These are phyloP conservation scores for Henricia sp. DNA, from an alignment of 53 echinoderm and acorn worm genomes.

Conservation along the genomic window DNA sequence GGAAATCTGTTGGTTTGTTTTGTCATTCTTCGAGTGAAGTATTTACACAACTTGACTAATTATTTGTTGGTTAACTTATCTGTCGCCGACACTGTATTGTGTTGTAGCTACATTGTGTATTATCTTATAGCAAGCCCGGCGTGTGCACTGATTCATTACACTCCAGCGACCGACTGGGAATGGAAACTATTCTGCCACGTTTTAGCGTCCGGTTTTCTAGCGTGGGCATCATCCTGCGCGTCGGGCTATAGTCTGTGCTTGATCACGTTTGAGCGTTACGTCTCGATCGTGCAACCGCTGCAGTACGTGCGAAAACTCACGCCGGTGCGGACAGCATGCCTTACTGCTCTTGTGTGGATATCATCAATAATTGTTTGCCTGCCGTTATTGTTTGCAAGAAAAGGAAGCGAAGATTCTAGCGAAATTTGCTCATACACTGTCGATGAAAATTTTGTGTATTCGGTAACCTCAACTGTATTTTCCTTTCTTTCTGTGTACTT, in stretches of 20 bases:
- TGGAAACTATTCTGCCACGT: neutral
- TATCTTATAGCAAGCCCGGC: too few relatives aligned
- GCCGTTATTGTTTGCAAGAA: neutral
- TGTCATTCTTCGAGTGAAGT: conserved; percentile 29
- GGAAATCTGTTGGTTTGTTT: conserved; percentile 28
- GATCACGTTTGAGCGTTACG: neutral
- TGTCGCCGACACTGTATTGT: conserved; percentile 14
- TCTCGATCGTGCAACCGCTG: neutral
- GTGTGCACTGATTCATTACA: neutral
- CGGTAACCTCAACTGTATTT: neutral
- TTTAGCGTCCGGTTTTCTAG: neutral
- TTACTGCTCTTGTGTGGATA: neutral
- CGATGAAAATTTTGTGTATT: neutral
- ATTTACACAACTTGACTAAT: conserved; percentile 26
- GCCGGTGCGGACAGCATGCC: neutral
- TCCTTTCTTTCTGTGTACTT: neutral
- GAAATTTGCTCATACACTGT: neutral
- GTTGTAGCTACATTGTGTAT: neutral
- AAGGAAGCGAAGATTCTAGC: neutral
- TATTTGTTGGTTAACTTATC: conserved; percentile 34
- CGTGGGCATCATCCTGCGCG: neutral
- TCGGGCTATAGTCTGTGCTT: conserved; percentile 9
- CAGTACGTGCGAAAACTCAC: neutral
- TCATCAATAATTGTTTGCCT: neutral
- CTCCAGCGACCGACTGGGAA: neutral